Conservation (phyloP, 2,113 vertebrate genomes). For the Rhinopomastus cyanomelas region DNA sequence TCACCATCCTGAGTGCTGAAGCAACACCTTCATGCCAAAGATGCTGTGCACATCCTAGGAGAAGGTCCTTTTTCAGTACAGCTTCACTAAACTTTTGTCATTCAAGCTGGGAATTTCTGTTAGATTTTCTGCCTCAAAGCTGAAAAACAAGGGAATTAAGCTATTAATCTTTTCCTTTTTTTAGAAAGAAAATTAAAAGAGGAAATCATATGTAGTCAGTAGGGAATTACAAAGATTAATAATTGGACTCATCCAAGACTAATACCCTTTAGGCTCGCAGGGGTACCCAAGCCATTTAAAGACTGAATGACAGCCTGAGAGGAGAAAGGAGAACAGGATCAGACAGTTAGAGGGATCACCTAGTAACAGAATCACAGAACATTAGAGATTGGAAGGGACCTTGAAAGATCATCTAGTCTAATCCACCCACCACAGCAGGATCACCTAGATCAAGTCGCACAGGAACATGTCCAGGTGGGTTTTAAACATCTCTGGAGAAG, state of each 20-base stretch:
- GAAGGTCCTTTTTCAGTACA: neutral
- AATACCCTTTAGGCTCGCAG: neutral
- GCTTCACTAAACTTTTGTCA: neutral
- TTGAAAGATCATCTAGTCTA: too few relatives aligned
- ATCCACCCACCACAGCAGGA: too few relatives aligned
- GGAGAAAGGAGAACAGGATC: neutral
- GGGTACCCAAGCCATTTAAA: neutral
- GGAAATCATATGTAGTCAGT: neutral
- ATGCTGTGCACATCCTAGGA: neutral
- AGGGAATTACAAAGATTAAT: neutral
- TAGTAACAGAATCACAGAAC: too few relatives aligned
- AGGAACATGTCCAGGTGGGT: too few relatives aligned
- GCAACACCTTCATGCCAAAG: neutral
- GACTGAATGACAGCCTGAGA: neutral
- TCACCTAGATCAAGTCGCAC: too few relatives aligned
- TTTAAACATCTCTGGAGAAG: too few relatives aligned
- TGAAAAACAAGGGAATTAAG: neutral
- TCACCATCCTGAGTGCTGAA: rapidly evolving
- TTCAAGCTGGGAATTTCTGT: neutral
- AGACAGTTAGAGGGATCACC: neutral
- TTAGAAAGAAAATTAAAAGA: neutral
- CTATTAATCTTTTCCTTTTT: neutral
- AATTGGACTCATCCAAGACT: neutral
- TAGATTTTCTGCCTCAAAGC: neutral
- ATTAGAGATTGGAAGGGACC: too few relatives aligned